These are phyloP conservation scores for Metellina segmentata DNA, from an alignment of 2,888 invertebrate species.

Conservation along the genomic window DNA sequence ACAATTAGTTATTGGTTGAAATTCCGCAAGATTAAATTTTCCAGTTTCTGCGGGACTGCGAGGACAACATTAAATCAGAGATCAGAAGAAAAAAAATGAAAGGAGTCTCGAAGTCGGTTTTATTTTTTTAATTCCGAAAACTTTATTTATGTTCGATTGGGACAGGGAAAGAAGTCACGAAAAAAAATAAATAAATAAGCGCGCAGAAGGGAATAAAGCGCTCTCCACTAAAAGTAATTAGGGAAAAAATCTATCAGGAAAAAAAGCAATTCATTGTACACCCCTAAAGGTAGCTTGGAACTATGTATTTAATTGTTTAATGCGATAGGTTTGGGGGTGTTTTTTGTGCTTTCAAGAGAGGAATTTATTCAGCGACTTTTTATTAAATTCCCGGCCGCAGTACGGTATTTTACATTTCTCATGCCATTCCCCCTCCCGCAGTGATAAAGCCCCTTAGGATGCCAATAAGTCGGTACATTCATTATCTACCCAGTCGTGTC, in stretches of 20 bases:
- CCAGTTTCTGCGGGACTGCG: background rate
- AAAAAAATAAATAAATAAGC: background rate
- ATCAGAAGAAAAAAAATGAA: background rate
- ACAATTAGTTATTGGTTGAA: background rate
- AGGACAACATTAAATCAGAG: background rate
- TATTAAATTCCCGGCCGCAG: background rate
- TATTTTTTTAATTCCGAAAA: background rate
- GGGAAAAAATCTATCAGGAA: background rate
- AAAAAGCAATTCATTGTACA: background rate
- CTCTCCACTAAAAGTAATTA: background rate
- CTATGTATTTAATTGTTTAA: slow-evolving; percentile 1
- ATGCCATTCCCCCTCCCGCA: background rate
- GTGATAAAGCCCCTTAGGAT: background rate
- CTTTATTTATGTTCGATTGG: background rate
- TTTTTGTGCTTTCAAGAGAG: background rate
- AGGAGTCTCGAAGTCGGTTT: background rate
- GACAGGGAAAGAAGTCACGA: background rate
- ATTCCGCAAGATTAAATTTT: background rate
- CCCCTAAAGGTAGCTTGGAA: background rate
- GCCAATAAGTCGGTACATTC: background rate
- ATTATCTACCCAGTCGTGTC: background rate
- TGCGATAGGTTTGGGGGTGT: background rate
- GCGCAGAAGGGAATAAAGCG: background rate
- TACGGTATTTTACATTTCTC: background rate
- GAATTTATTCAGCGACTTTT: background rate